Evolutionary conservation across 2,797 vertebrate genomes (phyloP).

Genomic region (Chelonia mydas): DNA sequence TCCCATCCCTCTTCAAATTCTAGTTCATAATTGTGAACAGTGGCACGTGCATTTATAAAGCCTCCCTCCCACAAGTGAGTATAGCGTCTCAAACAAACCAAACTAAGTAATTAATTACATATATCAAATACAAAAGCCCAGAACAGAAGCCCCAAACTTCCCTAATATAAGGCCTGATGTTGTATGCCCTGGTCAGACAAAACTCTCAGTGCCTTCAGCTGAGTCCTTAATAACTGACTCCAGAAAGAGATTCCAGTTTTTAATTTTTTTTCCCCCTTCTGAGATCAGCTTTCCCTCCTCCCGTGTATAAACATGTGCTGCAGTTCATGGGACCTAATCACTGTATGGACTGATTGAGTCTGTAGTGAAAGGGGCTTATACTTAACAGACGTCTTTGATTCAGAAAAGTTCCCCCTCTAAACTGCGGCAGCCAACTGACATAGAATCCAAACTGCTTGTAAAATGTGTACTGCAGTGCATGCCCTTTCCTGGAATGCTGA

Average conservation of each 20-base stretch:
- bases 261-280: neutral
- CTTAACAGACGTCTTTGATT: neutral
- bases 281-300: conserved; percentile 18
- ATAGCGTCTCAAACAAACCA: neutral
- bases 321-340: neutral
- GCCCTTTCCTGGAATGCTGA: neutral
- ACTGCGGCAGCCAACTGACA: neutral
- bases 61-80: conserved; percentile 54
- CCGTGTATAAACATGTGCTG: neutral
- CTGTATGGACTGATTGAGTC: neutral
- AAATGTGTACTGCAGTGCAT: neutral
- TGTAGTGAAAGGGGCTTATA: neutral
- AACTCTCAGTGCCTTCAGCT: neutral
- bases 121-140: conserved; percentile 9
- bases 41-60: conserved; percentile 33
- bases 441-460: neutral
- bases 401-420: neutral
- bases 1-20: conserved; percentile 1
- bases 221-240: conserved; percentile 6
- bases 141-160: conserved; percentile 19
- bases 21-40: neutral
- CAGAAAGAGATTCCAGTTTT: neutral
- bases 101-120: conserved; percentile 15
- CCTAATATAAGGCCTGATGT: neutral
- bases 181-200: neutral